A percentile compares a stretch with the other conserved stretches of the same genome.
These are phyloP conservation scores for Philaethria dido DNA, from an alignment of 2,888 invertebrate genomes.

Conservation along the genomic window DNA sequence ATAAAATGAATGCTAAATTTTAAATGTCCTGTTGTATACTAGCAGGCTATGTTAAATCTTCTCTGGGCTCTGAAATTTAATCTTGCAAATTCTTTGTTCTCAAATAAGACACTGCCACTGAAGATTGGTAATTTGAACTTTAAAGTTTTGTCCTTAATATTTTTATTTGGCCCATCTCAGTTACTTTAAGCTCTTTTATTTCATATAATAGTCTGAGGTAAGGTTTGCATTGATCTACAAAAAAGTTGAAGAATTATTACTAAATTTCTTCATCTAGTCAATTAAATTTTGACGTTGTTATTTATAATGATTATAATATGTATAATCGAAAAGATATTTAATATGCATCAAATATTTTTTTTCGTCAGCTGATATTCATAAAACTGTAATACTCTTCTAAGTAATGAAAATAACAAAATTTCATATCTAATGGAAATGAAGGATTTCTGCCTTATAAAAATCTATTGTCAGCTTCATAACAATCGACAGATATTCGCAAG, in stretches of 20 bases:
- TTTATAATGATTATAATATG: conserved; percentile 5
- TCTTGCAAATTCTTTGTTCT: conserved; percentile 10
- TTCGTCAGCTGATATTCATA: not conserved
- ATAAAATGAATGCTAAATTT: conserved; percentile 25
- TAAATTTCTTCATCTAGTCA: conserved; percentile 21
- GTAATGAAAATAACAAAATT: not conserved
- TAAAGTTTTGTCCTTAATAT: not conserved
- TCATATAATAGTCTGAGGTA: not conserved
- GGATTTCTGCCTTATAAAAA: not conserved
- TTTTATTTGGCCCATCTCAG: not conserved
- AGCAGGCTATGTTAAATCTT: not conserved
- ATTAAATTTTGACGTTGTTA: conserved; percentile 23
- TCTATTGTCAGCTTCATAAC: not conserved
- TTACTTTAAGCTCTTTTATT: not conserved
- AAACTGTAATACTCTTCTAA: not conserved
- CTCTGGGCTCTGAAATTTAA: conserved; percentile 3
- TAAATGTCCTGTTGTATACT: conserved; percentile 8
- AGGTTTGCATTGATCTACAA: not conserved
- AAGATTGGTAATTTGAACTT: not conserved
- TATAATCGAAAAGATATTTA: not conserved
- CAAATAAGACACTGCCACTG: conserved; percentile 15
- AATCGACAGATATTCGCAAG: conserved; percentile 13
- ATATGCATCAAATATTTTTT: not conserved
- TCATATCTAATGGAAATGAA: not conserved
- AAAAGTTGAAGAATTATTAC: conserved; percentile 5